Evolutionary conservation across 1,140 invertebrate genomes (phyloP).

Genomic region (Prorops nasuta): DNA sequence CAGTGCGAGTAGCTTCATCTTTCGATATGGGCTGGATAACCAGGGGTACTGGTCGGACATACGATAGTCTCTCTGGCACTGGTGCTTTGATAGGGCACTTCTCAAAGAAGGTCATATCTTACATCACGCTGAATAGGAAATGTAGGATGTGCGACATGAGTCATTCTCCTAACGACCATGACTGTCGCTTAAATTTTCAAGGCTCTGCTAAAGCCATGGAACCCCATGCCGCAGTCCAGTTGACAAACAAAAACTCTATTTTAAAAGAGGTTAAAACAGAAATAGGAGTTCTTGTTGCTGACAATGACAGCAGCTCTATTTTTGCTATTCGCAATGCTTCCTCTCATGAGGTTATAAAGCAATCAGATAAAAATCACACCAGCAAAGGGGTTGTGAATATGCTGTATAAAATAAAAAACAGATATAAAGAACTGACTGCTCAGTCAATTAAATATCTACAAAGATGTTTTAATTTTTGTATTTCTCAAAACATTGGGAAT

Average conservation of each 20-base stretch:
- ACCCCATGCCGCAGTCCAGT: background rate
- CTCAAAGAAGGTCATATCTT: constrained; percentile 2
- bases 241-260: background rate
- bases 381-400: background rate
- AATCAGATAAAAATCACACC: background rate
- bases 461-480: background rate
- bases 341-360: background rate
- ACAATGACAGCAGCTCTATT: constrained; percentile 2
- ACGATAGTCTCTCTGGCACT: constrained; percentile 1
- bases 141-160: background rate
- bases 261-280: background rate
- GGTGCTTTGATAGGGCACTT: constrained; percentile 1
- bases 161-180: background rate
- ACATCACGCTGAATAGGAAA: constrained; percentile 3
- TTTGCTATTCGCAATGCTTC: background rate
- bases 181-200: constrained; percentile 1
- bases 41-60: constrained; percentile 2
- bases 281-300: background rate
- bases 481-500: background rate
- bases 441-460: background rate
- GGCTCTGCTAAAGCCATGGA: constrained; percentile 3
- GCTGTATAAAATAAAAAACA: constrained; percentile 2
- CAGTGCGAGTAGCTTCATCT: background rate
- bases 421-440: background rate
- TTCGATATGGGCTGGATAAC: constrained; percentile 4